Evolutionary conservation across 2,797 vertebrate species (phyloP).

Genomic region (Gouania willdenowi): DNA sequence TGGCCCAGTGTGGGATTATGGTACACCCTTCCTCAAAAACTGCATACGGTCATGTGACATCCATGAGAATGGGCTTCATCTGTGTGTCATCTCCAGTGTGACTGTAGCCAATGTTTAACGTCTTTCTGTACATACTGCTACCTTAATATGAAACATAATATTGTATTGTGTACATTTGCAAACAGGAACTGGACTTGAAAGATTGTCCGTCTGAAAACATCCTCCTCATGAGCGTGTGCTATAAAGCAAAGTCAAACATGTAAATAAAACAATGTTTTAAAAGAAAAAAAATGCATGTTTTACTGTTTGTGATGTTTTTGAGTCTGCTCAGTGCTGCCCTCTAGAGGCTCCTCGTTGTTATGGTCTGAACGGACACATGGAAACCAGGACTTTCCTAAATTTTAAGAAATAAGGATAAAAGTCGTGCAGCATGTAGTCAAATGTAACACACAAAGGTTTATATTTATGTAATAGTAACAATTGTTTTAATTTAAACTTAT

Average conservation of each 20-base stretch:
- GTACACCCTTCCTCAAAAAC: conserved; percentile 51
- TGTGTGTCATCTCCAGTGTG: conserved; percentile 48
- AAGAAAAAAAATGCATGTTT: background rate
- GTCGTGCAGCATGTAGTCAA: no score
- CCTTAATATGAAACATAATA: conserved; percentile 91
- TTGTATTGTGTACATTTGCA: conserved; percentile 77
- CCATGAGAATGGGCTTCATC: no score
- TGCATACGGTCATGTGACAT: conserved; percentile 28
- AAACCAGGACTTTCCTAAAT: no score
- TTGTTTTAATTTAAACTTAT: no score
- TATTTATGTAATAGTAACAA: no score
- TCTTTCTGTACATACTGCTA: conserved; percentile 84
- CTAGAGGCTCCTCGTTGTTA: conserved; percentile 40
- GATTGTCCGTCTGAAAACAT: conserved; percentile 56
- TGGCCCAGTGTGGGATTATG: conserved; percentile 50
- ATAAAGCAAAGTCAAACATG: conserved; percentile 71
- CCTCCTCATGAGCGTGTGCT: conserved; percentile 66
- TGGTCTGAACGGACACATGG: no score
- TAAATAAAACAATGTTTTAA: conserved; percentile 77
- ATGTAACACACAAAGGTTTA: no score
- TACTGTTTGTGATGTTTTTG: background rate
- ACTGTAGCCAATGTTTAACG: conserved; percentile 67
- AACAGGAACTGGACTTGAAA: conserved; percentile 69
- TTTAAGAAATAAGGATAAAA: no score
- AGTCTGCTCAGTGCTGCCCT: conserved; percentile 16